phyloP scores from a whole-genome alignment of 2,797 vertebrate genomes.

The Myioborus melanocephalus region DNA sequence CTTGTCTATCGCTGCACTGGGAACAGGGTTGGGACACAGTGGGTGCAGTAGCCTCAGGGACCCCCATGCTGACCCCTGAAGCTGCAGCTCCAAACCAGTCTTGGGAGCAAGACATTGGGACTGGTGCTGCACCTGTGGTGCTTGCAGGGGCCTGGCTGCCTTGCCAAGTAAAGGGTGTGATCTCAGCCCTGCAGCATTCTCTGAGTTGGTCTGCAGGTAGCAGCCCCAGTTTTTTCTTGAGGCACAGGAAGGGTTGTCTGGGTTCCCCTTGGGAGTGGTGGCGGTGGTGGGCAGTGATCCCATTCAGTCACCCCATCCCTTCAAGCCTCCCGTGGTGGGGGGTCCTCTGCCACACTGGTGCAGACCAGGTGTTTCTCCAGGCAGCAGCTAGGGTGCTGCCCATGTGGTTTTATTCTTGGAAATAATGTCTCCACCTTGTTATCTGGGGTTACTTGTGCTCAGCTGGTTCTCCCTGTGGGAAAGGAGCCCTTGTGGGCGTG shows the following conservation, averaged over 20 bases:
- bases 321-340: rapidly evolving
- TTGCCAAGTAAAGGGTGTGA: neutral
- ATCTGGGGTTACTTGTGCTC: neutral
- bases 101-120: neutral
- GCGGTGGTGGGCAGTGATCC: neutral
- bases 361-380: neutral
- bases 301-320: rapidly evolving
- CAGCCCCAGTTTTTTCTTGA: neutral
- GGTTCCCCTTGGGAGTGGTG: neutral
- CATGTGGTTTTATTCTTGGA: neutral
- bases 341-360: neutral
- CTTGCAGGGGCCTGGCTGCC: neutral
- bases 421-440: neutral
- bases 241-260: neutral
- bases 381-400: neutral
- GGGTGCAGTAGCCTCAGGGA: neutral
- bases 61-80: neutral
- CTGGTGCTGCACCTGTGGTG: rapidly evolving
- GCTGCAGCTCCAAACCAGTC: neutral
- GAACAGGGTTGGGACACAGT: neutral
- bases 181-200: rapidly evolving
- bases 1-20: neutral
- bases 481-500: neutral
- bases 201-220: rapidly evolving
- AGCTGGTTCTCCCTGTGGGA: neutral